phyloP scores from a whole-genome alignment of 2,797 vertebrate genomes.

The Channa striata region DNA sequence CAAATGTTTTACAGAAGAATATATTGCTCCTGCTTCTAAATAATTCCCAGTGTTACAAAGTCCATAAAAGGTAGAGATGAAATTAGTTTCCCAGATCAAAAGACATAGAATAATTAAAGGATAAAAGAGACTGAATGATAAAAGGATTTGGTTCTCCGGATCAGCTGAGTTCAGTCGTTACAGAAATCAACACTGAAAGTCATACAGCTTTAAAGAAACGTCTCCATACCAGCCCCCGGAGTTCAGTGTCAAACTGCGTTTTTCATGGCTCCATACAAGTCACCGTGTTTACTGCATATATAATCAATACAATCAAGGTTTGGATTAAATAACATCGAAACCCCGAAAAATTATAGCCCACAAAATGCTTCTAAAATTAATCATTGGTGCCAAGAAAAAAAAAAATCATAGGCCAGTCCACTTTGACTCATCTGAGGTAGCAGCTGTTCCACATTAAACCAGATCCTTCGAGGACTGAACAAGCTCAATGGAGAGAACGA shows the following conservation, averaged over 20 bases:
- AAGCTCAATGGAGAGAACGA: not conserved
- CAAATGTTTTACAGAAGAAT: slow-evolving; percentile 7
- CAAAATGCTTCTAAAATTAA: not conserved
- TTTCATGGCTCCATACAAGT: not conserved
- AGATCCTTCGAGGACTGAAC: not conserved
- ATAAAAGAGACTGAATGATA: slow-evolving; percentile 54
- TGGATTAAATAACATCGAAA: not conserved
- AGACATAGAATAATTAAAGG: slow-evolving; percentile 37
- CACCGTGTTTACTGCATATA: not conserved
- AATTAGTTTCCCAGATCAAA: slow-evolving; percentile 50
- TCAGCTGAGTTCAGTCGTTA: slow-evolving; percentile 6
- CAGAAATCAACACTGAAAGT: slow-evolving; percentile 28
- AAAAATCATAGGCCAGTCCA: no score
- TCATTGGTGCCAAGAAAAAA: no score
- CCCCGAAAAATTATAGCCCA: not conserved
- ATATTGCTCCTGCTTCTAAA: not conserved
- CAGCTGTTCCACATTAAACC: not conserved
- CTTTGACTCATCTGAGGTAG: no score
- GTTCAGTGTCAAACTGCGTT: slow-evolving; percentile 14
- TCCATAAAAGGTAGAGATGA: slow-evolving; percentile 20
- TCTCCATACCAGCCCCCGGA: not conserved
- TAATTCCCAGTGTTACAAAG: slow-evolving; percentile 13
- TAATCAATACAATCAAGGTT: not conserved
- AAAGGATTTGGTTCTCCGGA: slow-evolving; percentile 27
- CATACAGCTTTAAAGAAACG: not conserved